These are phyloP conservation scores for Poeciliopsis turrubarensis DNA, from an alignment of 2,113 vertebrate species.

Conservation along the genomic window DNA sequence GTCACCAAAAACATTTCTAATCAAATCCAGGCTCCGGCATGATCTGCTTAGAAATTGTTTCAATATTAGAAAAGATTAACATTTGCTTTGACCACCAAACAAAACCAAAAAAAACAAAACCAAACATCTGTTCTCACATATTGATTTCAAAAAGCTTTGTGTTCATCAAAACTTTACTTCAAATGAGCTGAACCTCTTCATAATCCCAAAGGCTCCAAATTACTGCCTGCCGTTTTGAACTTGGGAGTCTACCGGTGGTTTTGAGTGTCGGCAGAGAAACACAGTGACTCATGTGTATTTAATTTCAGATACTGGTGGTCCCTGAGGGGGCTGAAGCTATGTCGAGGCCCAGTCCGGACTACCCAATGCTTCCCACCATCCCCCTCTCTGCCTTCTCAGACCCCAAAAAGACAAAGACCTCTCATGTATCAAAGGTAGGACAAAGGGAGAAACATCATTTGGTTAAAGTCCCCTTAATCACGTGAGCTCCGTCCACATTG, in stretches of 20 bases:
- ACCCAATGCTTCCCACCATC: slow-evolving; percentile 97
- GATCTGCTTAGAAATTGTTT: not conserved
- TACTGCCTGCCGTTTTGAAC: not conserved
- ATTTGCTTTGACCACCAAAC: not conserved
- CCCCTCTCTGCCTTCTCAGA: slow-evolving; percentile 98
- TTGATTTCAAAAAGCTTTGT: not conserved
- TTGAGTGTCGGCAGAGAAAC: slow-evolving; percentile 2
- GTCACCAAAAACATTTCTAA: not conserved
- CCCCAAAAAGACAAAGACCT: slow-evolving; percentile 96
- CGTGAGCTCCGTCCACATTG: not conserved
- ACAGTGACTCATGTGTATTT: slow-evolving; percentile 4
- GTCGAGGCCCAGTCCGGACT: slow-evolving; percentile 95
- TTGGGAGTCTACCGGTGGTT: not conserved
- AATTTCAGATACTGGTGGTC: slow-evolving; percentile 92
- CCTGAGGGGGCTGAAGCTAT: slow-evolving; percentile 94
- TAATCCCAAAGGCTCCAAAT: not conserved
- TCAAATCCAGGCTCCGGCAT: not conserved
- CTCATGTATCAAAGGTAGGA: slow-evolving; percentile 95
- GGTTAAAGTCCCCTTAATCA: not conserved
- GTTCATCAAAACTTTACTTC: not conserved
- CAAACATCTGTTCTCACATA: not conserved
- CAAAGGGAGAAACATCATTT: not conserved
- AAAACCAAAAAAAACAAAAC: not conserved
- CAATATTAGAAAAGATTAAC: not conserved
- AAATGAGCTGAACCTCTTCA: not conserved